phyloP scores from a whole-genome alignment of 2,888 invertebrate genomes.

The Meloe dianella region DNA sequence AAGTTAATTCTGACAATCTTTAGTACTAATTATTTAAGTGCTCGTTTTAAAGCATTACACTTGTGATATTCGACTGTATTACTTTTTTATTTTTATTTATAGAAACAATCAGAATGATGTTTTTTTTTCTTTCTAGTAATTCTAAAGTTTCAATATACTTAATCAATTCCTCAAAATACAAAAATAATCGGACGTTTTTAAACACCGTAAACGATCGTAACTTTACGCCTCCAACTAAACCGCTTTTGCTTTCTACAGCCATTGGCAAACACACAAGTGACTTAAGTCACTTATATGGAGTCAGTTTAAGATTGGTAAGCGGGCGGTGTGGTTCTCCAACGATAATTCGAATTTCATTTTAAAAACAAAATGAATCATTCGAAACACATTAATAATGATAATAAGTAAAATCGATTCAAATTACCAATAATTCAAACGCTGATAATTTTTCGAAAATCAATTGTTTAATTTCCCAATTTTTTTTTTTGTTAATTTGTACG shows the following conservation, averaged over 20 bases:
- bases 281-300: background rate
- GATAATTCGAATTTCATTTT: background rate
- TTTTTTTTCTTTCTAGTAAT: background rate
- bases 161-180: background rate
- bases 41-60: conserved; percentile 25
- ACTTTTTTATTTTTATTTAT: background rate
- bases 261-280: background rate
- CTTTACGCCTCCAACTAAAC: background rate
- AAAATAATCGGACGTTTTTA: background rate
- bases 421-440: background rate
- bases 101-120: background rate
- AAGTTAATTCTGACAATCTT: background rate
- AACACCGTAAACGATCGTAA: background rate
- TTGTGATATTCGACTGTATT: background rate
- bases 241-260: conserved; percentile 8
- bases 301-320: background rate
- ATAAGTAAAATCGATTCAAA: background rate
- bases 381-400: background rate
- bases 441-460: background rate
- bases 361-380: background rate
- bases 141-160: background rate
- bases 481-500: background rate
- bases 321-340: background rate
- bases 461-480: background rate
- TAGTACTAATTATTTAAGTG: conserved; percentile 7